Evolutionary conservation across 2,888 invertebrate genomes (phyloP).

Genomic region (Mamestra brassicae): DNA sequence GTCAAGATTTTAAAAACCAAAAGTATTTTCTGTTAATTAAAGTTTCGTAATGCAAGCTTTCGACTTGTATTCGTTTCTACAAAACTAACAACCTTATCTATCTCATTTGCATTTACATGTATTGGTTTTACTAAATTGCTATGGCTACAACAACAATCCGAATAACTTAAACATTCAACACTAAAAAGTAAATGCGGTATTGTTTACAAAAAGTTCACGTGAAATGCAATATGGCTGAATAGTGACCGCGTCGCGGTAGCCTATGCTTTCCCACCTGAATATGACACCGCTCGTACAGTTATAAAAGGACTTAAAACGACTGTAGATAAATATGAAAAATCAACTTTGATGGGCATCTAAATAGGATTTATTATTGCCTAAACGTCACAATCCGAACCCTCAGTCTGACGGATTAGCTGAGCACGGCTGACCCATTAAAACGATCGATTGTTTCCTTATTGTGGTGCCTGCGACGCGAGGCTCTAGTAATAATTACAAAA

Average conservation of each 20-base stretch:
- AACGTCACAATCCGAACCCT: slow-evolving; percentile 75
- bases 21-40: slow-evolving; percentile 64
- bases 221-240: slow-evolving; percentile 87
- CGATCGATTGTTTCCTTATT: slow-evolving; percentile 91
- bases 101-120: slow-evolving; percentile 62
- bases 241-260: slow-evolving; percentile 89
- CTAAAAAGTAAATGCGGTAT: slow-evolving; percentile 80
- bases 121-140: slow-evolving; percentile 61
- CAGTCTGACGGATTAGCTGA: slow-evolving; percentile 86
- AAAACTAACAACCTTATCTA: slow-evolving; percentile 55
- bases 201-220: slow-evolving; percentile 85
- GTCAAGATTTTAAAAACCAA: slow-evolving; percentile 51
- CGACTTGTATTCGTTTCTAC: slow-evolving; percentile 44
- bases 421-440: slow-evolving; percentile 90
- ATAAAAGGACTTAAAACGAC: slow-evolving; percentile 78
- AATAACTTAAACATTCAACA: slow-evolving; percentile 70
- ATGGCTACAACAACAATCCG: slow-evolving; percentile 59
- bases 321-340: slow-evolving; percentile 71
- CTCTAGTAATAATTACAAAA: slow-evolving; percentile 82
- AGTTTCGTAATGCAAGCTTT: slow-evolving; percentile 66
- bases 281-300: slow-evolving; percentile 82
- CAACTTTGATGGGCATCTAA: slow-evolving; percentile 73
- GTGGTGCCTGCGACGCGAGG: slow-evolving; percentile 79
- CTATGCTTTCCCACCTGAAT: slow-evolving; percentile 90
- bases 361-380: slow-evolving; percentile 82